These are phyloP conservation scores for Argyresthia albistria DNA, from an alignment of 2,888 invertebrate genomes.

Conservation along the genomic window DNA sequence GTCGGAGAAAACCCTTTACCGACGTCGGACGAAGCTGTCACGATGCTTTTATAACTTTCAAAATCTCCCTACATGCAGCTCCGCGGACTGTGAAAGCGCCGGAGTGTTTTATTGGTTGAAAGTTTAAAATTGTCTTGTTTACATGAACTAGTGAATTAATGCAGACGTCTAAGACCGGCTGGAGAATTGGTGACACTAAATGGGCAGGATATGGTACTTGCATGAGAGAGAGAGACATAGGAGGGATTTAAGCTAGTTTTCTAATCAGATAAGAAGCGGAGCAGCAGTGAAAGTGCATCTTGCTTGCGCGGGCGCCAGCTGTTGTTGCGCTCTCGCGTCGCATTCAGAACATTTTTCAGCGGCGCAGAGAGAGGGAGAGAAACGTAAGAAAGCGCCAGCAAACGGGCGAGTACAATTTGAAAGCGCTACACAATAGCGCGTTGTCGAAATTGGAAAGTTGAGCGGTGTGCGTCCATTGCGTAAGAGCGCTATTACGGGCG, in stretches of 20 bases:
- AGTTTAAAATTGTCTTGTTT: slow-evolving; percentile 2
- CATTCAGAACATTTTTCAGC: slow-evolving; percentile 65
- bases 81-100: slow-evolving; percentile 18
- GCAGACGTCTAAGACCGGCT: neutral
- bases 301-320: slow-evolving; percentile 8
- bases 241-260: neutral
- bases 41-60: slow-evolving; percentile 35
- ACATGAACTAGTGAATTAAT: neutral
- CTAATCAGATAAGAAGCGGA: slow-evolving; percentile 16
- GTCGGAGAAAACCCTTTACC: slow-evolving; percentile 51
- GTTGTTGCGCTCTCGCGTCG: slow-evolving; percentile 40
- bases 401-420: slow-evolving; percentile 65
- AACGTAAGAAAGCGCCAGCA: slow-evolving; percentile 62
- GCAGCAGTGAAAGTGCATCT: slow-evolving; percentile 63
- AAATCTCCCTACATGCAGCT: slow-evolving; percentile 19
- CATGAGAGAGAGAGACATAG: neutral
- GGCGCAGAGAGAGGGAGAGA: slow-evolving; percentile 49
- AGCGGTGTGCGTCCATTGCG: slow-evolving; percentile 62
- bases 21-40: slow-evolving; percentile 28
- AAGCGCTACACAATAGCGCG: slow-evolving; percentile 71
- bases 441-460: slow-evolving; percentile 73
- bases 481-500: slow-evolving; percentile 59
- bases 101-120: slow-evolving; percentile 6
- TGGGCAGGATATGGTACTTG: neutral
- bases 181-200: neutral